A percentile compares a stretch with the other conserved stretches of the same genome.
These are phyloP conservation scores for Xanthorhoe spadicearia DNA, from an alignment of 2,888 invertebrate genomes.

Conservation along the genomic window DNA sequence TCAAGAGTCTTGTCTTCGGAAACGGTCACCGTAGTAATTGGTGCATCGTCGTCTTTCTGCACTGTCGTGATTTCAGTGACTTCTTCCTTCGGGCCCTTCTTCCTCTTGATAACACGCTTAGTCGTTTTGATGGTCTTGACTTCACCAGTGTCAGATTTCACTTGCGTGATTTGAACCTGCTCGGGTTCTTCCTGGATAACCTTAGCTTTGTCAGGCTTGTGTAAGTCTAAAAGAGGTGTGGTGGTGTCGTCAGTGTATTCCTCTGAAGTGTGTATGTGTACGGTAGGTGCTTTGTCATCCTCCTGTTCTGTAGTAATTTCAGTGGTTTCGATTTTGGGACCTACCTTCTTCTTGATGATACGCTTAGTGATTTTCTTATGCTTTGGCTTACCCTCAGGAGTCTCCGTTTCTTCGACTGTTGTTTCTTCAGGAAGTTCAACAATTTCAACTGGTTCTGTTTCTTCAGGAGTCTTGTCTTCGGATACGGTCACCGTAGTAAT, in stretches of 20 bases:
- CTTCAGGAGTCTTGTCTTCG: conserved; percentile 53
- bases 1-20: conserved; percentile 53
- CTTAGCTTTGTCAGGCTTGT: conserved; percentile 37
- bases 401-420: too few species aligned
- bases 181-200: conserved; percentile 50
- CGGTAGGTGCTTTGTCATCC: conserved; percentile 67
- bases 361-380: conserved; percentile 32
- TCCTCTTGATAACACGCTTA: conserved; percentile 53
- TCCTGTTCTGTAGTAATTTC: conserved; percentile 45
- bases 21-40: conserved; percentile 58
- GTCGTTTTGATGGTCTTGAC: conserved; percentile 46
- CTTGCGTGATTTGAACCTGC: conserved; percentile 48
- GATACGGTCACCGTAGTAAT: conserved; percentile 36
- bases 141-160: conserved; percentile 45
- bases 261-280: conserved; percentile 64
- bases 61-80: conserved; percentile 52
- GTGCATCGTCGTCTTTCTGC: conserved; percentile 55
- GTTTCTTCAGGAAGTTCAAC: conserved; percentile 50
- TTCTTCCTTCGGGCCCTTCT: conserved; percentile 49
- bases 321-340: conserved; percentile 45
- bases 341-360: conserved; percentile 55
- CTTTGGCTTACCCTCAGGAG: too few species aligned
- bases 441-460: conserved; percentile 47
- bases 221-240: conserved; percentile 39
- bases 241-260: conserved; percentile 53